These are phyloP conservation scores for Macrobrachium rosenbergii DNA, from an alignment of 1,140 invertebrate species.

Conservation along the genomic window DNA sequence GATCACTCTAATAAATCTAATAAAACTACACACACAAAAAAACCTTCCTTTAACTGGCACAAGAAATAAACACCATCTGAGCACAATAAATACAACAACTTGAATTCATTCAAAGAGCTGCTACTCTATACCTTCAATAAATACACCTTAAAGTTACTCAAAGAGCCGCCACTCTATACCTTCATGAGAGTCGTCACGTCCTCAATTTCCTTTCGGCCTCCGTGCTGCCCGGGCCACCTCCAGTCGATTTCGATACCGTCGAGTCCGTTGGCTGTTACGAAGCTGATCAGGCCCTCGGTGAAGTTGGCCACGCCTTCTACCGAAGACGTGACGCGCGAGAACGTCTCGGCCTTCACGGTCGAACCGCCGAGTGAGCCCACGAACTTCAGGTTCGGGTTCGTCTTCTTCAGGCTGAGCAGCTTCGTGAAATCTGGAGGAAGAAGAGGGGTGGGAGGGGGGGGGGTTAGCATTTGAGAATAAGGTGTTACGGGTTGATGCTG, in stretches of 20 bases:
- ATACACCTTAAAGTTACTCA: background rate
- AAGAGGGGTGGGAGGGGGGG: background rate
- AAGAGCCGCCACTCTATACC: slow-evolving; percentile 35
- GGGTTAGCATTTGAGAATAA: background rate
- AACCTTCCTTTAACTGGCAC: too few species aligned
- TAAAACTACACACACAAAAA: too few species aligned
- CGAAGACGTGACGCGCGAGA: slow-evolving; percentile 56
- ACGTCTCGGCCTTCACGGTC: slow-evolving; percentile 45
- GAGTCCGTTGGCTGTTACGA: slow-evolving; percentile 47
- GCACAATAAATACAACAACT: background rate
- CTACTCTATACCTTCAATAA: slow-evolving; percentile 56
- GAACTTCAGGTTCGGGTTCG: slow-evolving; percentile 56
- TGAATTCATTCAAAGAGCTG: too few species aligned
- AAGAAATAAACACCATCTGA: background rate
- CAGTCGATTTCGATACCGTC: slow-evolving; percentile 67
- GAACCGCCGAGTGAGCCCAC: slow-evolving; percentile 57
- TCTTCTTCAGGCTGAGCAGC: slow-evolving; percentile 43
- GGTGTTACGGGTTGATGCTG: too few species aligned
- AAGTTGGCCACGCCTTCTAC: slow-evolving; percentile 57
- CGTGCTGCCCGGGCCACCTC: slow-evolving; percentile 61
- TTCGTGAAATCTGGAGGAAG: slow-evolving; percentile 22
- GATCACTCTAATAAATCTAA: background rate
- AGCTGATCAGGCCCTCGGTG: slow-evolving; percentile 44
- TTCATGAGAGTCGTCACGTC: slow-evolving; percentile 65
- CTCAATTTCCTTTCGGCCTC: slow-evolving; percentile 58